Conservation (phyloP, 2,797 vertebrate species). For the Muraenolepis orangiensis region DNA sequence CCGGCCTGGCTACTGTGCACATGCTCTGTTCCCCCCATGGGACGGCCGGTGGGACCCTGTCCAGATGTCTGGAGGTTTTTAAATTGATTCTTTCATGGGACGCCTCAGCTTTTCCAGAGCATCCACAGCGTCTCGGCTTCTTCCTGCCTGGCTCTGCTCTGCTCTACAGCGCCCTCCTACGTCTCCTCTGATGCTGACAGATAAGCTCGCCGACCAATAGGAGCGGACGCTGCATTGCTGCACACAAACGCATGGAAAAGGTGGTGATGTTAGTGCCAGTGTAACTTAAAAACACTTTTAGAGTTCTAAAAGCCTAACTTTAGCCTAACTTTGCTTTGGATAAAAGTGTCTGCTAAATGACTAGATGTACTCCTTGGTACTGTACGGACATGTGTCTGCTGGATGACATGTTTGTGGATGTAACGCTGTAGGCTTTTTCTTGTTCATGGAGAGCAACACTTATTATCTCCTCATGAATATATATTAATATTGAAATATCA, state of each 20-base stretch:
- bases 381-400: background rate
- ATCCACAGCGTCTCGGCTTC: slow-evolving; percentile 24
- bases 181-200: background rate
- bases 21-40: slow-evolving; percentile 27
- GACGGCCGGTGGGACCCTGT: slow-evolving; percentile 27
- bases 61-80: slow-evolving; percentile 40
- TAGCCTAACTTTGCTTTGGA: background rate
- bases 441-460: no score
- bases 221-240: background rate
- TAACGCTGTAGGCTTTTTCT: no score
- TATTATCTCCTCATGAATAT: background rate
- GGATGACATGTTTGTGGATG: background rate
- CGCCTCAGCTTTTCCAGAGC: slow-evolving; percentile 32
- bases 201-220: background rate
- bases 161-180: slow-evolving; percentile 4
- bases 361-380: background rate
- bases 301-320: background rate
- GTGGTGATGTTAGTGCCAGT: background rate
- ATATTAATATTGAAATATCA: background rate
- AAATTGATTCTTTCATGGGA: slow-evolving; percentile 36
- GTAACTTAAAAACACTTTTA: background rate
- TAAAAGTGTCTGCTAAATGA: background rate
- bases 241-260: background rate
- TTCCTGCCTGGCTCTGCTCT: slow-evolving; percentile 21
- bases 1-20: slow-evolving; percentile 43